Evolutionary conservation across 1,140 invertebrate species (phyloP).

Genomic region (Sitobion miscanthi): DNA sequence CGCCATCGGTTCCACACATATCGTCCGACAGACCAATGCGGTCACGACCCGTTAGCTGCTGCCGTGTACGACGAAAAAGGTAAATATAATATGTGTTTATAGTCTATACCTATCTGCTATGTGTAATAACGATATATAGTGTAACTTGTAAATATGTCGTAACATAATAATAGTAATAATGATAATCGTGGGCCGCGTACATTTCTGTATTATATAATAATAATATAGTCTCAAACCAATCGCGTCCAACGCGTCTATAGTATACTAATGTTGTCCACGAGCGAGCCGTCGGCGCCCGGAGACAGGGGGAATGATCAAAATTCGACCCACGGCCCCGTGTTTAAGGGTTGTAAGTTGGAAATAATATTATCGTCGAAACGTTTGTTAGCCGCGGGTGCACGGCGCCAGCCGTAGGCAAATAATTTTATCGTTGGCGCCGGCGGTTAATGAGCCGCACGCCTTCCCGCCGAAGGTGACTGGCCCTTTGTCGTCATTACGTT

Average conservation of each 20-base stretch:
- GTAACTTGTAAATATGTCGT: no score
- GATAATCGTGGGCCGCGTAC: neutral
- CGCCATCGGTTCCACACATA: no score
- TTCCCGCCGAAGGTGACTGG: neutral
- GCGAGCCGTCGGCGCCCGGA: neutral
- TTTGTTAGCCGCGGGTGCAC: no score
- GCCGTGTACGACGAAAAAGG: neutral
- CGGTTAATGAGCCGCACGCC: neutral
- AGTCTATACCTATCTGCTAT: no score
- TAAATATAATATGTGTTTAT: neutral
- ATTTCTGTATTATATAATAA: no score
- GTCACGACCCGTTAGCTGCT: neutral
- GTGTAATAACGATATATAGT: no score
- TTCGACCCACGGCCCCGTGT: neutral
- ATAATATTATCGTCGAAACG: neutral
- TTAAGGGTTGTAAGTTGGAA: neutral
- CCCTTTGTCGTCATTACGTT: neutral
- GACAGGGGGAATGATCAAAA: neutral
- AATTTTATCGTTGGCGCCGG: neutral
- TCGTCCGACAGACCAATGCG: neutral
- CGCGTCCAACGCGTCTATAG: neutral
- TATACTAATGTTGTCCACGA: no score
- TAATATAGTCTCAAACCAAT: neutral
- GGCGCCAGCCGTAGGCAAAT: neutral
- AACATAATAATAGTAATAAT: neutral